phyloP scores from a whole-genome alignment of 2,888 invertebrate species.

The Andricus quercusramuli region DNA sequence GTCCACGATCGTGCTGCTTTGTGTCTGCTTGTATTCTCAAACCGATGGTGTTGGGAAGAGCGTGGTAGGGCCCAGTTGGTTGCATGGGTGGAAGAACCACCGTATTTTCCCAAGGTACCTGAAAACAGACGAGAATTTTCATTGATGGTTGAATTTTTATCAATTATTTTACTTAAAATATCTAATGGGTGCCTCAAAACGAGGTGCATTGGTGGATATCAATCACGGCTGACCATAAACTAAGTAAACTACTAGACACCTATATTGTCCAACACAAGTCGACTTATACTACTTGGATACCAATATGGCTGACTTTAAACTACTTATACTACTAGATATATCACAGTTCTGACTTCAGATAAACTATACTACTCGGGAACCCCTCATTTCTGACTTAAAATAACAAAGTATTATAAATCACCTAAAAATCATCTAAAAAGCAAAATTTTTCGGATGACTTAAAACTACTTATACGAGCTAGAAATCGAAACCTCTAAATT shows the following conservation, averaged over 20 bases:
- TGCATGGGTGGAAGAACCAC: slow-evolving; percentile 58
- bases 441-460: no score
- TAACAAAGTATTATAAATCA: no score
- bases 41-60: slow-evolving; percentile 64
- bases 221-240: neutral
- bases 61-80: slow-evolving; percentile 48
- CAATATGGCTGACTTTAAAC: neutral
- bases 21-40: slow-evolving; percentile 67
- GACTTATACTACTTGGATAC: neutral
- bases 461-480: no score
- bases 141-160: neutral
- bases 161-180: neutral
- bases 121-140: slow-evolving; percentile 47
- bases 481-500: no score
- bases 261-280: neutral
- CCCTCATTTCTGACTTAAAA: neutral
- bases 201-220: neutral
- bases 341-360: neutral
- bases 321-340: no score
- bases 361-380: neutral
- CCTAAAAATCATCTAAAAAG: no score
- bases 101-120: slow-evolving; percentile 64
- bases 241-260: neutral
- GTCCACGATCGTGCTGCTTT: slow-evolving; percentile 60
- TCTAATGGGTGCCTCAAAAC: neutral